Conservation (phyloP, 1,140 invertebrate species). For the Drosophila rhopaloa region DNA sequence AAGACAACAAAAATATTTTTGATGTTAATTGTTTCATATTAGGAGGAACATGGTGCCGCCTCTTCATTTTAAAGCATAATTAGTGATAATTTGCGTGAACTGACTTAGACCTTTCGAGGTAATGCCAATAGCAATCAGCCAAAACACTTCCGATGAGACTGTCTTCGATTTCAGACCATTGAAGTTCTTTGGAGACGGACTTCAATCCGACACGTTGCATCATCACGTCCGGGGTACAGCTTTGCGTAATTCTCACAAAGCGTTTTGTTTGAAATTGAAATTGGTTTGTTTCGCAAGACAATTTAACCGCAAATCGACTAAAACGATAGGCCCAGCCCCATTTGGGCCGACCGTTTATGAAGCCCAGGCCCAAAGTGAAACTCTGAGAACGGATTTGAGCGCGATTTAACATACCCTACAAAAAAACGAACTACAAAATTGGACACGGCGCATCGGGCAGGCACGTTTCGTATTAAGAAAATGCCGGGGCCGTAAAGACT, state of each 20-base stretch:
- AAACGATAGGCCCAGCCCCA: slow-evolving; percentile 60
- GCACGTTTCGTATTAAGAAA: slow-evolving; percentile 81
- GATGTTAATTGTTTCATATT: too few species aligned
- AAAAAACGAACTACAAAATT: slow-evolving; percentile 78
- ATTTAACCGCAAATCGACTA: slow-evolving; percentile 72
- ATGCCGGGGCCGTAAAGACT: slow-evolving; percentile 56
- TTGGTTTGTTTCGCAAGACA: slow-evolving; percentile 71
- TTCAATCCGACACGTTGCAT: slow-evolving; percentile 25
- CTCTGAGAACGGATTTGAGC: slow-evolving; percentile 55
- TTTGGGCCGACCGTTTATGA: slow-evolving; percentile 19
- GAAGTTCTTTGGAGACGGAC: slow-evolving; percentile 22
- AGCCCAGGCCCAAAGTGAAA: slow-evolving; percentile 20
- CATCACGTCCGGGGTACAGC: slow-evolving; percentile 60
- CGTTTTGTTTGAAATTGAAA: slow-evolving; percentile 82
- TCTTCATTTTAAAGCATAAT: slow-evolving; percentile 65
- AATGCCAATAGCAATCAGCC: slow-evolving; percentile 49
- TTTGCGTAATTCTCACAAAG: slow-evolving; percentile 77
- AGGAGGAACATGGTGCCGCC: not conserved
- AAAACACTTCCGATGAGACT: slow-evolving; percentile 66
- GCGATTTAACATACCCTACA: slow-evolving; percentile 77
- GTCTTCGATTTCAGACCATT: slow-evolving; percentile 34
- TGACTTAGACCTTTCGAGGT: not conserved
- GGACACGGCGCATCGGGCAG: slow-evolving; percentile 74
- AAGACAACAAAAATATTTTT: too few species aligned
- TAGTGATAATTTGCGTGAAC: slow-evolving; percentile 51